A percentile compares a stretch with the other conserved stretches of the same genome.
phyloP scores from a whole-genome alignment of 2,797 vertebrate genomes.

The Sebastes steindachneri region DNA sequence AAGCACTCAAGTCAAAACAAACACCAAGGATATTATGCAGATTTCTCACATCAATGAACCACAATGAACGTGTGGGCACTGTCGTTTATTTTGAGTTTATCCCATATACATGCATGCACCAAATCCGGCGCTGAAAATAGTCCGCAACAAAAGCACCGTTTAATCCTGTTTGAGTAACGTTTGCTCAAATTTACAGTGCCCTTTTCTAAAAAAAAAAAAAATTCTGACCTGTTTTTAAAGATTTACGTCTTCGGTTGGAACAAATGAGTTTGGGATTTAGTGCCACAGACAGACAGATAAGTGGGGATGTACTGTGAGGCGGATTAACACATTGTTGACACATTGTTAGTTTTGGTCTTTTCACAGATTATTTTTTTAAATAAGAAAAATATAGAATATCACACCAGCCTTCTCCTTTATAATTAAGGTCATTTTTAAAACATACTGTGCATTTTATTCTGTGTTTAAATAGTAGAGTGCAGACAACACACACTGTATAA shows the following conservation, averaged over 20 bases:
- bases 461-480: not conserved
- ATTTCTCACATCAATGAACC: not conserved
- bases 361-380: not conserved
- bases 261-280: not conserved
- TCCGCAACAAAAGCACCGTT: not conserved
- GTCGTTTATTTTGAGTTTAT: not conserved
- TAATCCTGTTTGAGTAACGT: not conserved
- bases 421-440: not conserved
- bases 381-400: not conserved
- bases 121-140: not conserved
- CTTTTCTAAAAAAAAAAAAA: not conserved
- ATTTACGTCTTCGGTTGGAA: not conserved
- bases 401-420: not conserved
- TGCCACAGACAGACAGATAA: not conserved
- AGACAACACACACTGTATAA: slow-evolving; percentile 13
- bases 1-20: not conserved
- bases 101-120: not conserved
- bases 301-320: not conserved
- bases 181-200: not conserved
- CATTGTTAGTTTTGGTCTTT: not conserved
- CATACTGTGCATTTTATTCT: not conserved
- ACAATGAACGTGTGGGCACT: not conserved
- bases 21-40: not conserved
- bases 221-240: not conserved
- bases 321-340: not conserved